Percentiles rank a stretch among this genome's conserved stretches.
phyloP scores from a whole-genome alignment of 2,113 vertebrate genomes.

The Hippocampus guttulatus region DNA sequence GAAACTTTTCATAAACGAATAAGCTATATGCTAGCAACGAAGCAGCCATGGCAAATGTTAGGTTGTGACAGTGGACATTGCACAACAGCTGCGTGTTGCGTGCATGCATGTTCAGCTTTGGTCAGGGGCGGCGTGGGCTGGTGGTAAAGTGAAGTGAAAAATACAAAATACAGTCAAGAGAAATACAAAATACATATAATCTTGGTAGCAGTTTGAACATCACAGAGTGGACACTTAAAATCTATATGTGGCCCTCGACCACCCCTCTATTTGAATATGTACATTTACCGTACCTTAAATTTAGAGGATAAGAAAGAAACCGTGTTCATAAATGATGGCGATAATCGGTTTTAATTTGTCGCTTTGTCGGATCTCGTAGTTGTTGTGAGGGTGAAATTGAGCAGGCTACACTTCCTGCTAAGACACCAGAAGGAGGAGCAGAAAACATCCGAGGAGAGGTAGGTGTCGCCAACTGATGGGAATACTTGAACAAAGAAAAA shows the following conservation, averaged over 20 bases:
- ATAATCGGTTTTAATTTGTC: conserved; percentile 21
- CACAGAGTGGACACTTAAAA: neutral
- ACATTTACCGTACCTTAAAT: neutral
- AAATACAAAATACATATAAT: too few relatives aligned
- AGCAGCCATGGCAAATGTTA: too few relatives aligned
- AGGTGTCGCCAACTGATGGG: conserved; percentile 1
- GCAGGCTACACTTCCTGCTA: conserved; percentile 20
- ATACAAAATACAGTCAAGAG: too few relatives aligned
- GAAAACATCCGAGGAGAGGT: conserved; percentile 11
- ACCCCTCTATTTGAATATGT: neutral
- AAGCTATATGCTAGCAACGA: too few relatives aligned
- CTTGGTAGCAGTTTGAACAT: too few relatives aligned
- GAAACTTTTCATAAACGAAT: too few relatives aligned
- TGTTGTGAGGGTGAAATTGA: neutral
- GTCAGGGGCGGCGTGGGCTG: too few relatives aligned
- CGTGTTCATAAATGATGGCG: too few relatives aligned
- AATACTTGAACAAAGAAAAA: neutral
- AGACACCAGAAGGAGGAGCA: conserved; percentile 26
- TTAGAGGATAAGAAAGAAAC: neutral
- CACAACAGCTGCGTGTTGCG: too few relatives aligned
- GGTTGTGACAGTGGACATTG: too few relatives aligned
- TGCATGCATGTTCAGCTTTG: too few relatives aligned
- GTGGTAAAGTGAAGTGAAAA: too few relatives aligned
- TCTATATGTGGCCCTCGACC: neutral
- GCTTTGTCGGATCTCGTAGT: neutral